phyloP scores from a whole-genome alignment of 2,888 invertebrate species.

The Galerucella nymphaeae region DNA sequence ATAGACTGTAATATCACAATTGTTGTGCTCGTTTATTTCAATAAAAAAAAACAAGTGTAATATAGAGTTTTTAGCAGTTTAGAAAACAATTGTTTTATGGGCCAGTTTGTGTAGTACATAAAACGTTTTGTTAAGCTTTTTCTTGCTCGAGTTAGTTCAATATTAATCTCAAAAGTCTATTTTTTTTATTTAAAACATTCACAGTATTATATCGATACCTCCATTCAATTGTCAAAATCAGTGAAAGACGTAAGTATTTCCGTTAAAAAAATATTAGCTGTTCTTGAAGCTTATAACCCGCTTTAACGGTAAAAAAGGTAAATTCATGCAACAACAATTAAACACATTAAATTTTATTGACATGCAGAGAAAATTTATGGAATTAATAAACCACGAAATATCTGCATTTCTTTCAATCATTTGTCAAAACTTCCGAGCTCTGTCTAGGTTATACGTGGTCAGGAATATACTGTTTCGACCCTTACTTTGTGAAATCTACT shows the following conservation, averaged over 20 bases:
- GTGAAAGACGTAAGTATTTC: not conserved
- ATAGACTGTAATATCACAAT: conserved; percentile 62
- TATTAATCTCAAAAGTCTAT: not conserved
- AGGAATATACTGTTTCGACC: too few species aligned
- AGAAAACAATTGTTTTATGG: conserved; percentile 40
- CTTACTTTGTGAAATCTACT: too few species aligned
- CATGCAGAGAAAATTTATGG: too few species aligned
- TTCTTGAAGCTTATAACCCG: too few species aligned
- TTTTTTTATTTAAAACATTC: not conserved
- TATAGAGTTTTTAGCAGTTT: conserved; percentile 58
- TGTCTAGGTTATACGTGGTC: too few species aligned
- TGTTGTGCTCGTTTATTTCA: conserved; percentile 62
- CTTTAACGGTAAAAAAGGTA: too few species aligned
- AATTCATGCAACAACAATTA: too few species aligned
- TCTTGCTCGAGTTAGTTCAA: conserved; percentile 20
- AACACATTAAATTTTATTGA: too few species aligned
- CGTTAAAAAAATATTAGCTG: too few species aligned
- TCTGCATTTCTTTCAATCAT: too few species aligned
- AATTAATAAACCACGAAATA: too few species aligned
- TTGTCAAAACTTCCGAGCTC: too few species aligned
- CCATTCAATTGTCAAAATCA: not conserved
- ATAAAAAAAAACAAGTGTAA: conserved; percentile 58
- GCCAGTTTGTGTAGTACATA: conserved; percentile 17
- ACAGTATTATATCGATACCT: conserved; percentile 5
- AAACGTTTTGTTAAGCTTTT: conserved; percentile 26